Evolutionary conservation across 2,888 invertebrate genomes (phyloP).

Genomic region (Chymomyza caudatula): DNA sequence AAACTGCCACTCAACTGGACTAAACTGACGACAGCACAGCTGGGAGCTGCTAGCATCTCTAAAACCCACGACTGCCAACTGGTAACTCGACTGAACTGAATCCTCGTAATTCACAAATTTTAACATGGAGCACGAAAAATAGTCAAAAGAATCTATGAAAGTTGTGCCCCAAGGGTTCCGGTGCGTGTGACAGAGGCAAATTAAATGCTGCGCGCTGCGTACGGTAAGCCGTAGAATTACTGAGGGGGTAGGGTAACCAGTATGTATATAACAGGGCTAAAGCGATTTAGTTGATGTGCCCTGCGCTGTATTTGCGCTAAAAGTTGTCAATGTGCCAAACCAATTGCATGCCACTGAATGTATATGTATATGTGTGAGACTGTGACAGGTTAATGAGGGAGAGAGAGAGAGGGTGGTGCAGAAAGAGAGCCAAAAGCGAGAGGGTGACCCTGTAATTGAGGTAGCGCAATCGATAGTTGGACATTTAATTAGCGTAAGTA

Average conservation of each 20-base stretch:
- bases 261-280: not conserved
- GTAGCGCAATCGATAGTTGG: not conserved
- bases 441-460: not conserved
- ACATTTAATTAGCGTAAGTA: constrained; percentile 66
- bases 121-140: not conserved
- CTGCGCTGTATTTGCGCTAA: constrained; percentile 40
- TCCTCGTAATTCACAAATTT: constrained; percentile 17
- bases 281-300: not conserved
- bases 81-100: constrained; percentile 18
- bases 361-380: not conserved
- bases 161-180: not conserved
- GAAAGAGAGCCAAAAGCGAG: constrained; percentile 13
- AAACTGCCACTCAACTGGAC: constrained; percentile 46
- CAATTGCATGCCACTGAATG: not conserved
- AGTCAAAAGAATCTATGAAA: not conserved
- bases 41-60: constrained; percentile 27
- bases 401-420: constrained; percentile 6
- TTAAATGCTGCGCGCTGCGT: constrained; percentile 34
- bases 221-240: not conserved
- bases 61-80: not conserved
- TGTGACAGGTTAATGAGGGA: not conserved
- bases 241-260: not conserved
- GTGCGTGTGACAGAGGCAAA: constrained; percentile 21
- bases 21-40: constrained; percentile 65
- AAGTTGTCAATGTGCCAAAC: constrained; percentile 47